Evolutionary conservation across 2,888 invertebrate species (phyloP).

Genomic region (Cetonia aurata): DNA sequence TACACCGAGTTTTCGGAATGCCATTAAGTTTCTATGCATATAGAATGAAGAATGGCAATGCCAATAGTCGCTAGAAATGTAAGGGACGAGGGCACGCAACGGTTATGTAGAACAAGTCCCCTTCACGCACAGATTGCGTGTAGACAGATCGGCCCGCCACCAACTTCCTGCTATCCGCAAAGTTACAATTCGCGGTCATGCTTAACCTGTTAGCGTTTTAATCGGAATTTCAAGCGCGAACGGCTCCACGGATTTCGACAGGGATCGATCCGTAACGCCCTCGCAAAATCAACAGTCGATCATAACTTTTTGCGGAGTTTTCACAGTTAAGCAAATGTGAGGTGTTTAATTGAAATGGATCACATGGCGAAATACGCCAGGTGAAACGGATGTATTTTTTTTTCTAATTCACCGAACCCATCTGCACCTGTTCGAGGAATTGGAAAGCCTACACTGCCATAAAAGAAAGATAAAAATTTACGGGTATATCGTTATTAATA

Average conservation of each 20-base stretch:
- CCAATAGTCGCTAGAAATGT: constrained; percentile 51
- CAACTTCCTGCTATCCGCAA: constrained; percentile 1
- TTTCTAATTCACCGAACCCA: background rate
- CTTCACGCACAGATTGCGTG: constrained; percentile 21
- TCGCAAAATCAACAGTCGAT: constrained; percentile 47
- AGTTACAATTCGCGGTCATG: constrained; percentile 22
- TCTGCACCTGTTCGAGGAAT: too few species aligned
- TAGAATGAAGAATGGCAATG: constrained; percentile 64
- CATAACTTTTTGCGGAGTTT: constrained; percentile 39
- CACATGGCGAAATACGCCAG: constrained; percentile 5
- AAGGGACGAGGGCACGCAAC: constrained; percentile 40
- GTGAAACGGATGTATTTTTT: background rate
- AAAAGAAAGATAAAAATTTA: too few species aligned
- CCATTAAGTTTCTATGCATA: constrained; percentile 67
- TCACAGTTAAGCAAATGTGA: constrained; percentile 27
- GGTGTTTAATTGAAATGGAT: constrained; percentile 45
- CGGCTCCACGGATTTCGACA: background rate
- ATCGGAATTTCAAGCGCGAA: background rate
- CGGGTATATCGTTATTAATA: too few species aligned
- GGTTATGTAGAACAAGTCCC: constrained; percentile 15
- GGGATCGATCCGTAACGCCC: constrained; percentile 32
- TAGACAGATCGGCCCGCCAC: background rate
- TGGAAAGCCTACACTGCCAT: too few species aligned
- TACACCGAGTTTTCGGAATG: constrained; percentile 64
- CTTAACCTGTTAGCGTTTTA: constrained; percentile 1